Base-by-base conservation (phyloP, 2,797 vertebrate species). In the Epinephelus awoara region DNA sequence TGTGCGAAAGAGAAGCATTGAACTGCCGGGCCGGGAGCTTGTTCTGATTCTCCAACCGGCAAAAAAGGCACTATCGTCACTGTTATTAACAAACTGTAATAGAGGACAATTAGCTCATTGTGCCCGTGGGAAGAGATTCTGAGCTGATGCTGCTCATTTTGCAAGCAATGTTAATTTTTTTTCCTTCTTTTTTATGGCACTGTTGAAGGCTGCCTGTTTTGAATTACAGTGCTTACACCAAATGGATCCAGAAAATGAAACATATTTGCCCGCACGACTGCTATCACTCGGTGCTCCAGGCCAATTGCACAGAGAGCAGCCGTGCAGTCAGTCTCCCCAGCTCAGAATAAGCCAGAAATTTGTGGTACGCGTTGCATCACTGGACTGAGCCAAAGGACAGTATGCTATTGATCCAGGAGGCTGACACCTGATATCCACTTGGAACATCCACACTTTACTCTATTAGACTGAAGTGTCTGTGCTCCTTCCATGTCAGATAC, bases 221-320 rank as follows among this genome's bases (percentile, higher is more conserved):
- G 66, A 79, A 87, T 63, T 56, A 57, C 19, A 65, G 46, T 25
- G 19, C 61, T 82, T 50, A 42, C 62, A 66, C 47, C 47, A 75
- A 84, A 83, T 73, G 47, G 64, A 69, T 87, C 59, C 75, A 75
- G 54, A 83, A 85, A 88, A 85, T 81, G 27, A 86, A 79, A 81
- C 74, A 77, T 72, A 82, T 86, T 83, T 76, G 55, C 67, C 19
- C 23, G 67, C n/a, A 14, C 59, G 67, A 54, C 73, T 65, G 69
- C 62, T 57, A 46, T 73, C 62, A 74, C 59, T 84, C 4, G 1
- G 59, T 19, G 67, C 65, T 55, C 34, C 8, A 0, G 34, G 79
- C 75, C 80, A 79, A 69, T 11, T 54, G 64, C 75, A 50, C 70
- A 21, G 67, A 58, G 56, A 57, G 67, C 79, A 71, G 65, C 47